Conservation (phyloP, 2,888 invertebrate species). For the Amphipoea oculea region DNA sequence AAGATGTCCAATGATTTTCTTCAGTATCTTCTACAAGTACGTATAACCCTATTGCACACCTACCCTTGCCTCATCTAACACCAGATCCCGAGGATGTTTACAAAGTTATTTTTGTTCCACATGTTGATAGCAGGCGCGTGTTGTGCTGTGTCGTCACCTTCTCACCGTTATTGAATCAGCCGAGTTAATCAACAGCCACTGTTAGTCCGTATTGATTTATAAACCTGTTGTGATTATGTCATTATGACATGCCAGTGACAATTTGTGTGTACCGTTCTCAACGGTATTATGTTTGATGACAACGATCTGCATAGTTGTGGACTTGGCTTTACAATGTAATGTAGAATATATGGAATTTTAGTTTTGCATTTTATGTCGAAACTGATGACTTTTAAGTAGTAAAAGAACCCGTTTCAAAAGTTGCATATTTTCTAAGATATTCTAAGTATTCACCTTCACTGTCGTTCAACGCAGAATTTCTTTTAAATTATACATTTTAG, state of each 20-base stretch:
- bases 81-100: constrained; percentile 79
- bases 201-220: constrained; percentile 54
- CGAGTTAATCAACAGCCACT: constrained; percentile 61
- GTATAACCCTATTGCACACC: constrained; percentile 57
- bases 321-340: neutral
- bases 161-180: constrained; percentile 63
- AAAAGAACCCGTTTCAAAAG: constrained; percentile 21
- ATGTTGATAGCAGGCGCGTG: constrained; percentile 59
- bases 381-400: neutral
- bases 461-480: constrained; percentile 30
- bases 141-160: constrained; percentile 47
- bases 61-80: constrained; percentile 77
- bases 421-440: constrained; percentile 31
- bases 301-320: constrained; percentile 24
- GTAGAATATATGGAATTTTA: neutral
- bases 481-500: constrained; percentile 37
- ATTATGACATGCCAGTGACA: constrained; percentile 42
- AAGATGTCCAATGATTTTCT: neutral
- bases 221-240: constrained; percentile 60
- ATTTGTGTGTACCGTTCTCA: constrained; percentile 37
- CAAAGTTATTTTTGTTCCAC: constrained; percentile 81
- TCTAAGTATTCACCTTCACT: constrained; percentile 23
- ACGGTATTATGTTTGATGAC: constrained; percentile 41
- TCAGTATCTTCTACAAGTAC: neutral
- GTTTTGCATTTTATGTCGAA: neutral